These are phyloP conservation scores for Limnephilus auricula DNA, from an alignment of 2,888 invertebrate genomes.

Conservation along the genomic window DNA sequence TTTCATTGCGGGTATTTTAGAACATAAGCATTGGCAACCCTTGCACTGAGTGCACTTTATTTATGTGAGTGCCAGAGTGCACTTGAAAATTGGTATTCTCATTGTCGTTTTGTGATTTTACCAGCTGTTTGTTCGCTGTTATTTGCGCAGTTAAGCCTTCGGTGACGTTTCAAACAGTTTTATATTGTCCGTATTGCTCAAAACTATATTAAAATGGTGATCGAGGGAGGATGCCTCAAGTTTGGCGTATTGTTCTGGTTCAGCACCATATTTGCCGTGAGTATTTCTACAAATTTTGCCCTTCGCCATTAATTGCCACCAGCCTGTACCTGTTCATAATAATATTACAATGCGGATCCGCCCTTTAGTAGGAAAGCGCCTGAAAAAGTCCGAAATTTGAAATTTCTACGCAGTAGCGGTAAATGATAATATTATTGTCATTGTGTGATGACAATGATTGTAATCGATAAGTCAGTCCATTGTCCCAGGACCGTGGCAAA, in stretches of 20 bases:
- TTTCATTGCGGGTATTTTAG: too few species aligned
- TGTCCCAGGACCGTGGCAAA: not conserved
- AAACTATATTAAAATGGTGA: conserved; percentile 51
- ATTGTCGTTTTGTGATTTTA: not conserved
- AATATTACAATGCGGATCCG: not conserved
- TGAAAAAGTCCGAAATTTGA: not conserved
- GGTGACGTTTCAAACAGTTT: not conserved
- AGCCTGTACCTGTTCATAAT: not conserved
- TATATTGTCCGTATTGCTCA: not conserved
- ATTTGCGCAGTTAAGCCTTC: not conserved
- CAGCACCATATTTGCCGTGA: conserved; percentile 55
- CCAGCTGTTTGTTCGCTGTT: not conserved
- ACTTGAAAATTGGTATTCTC: not conserved
- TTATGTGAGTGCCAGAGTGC: too few species aligned
- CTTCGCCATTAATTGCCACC: not conserved
- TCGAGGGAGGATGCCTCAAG: conserved; percentile 48
- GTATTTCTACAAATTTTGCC: conserved; percentile 25
- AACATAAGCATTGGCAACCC: too few species aligned
- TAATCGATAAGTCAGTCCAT: not conserved
- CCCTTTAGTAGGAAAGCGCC: not conserved
- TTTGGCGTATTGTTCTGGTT: conserved; percentile 60
- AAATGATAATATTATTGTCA: not conserved
- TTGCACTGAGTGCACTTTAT: too few species aligned
- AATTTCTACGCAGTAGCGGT: not conserved
- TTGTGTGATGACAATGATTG: too few species aligned